Evolutionary conservation across 2,797 vertebrate species (phyloP), one percentile per base, ranked within the genome.

Genomic region (Todus mexicanus): DNA sequence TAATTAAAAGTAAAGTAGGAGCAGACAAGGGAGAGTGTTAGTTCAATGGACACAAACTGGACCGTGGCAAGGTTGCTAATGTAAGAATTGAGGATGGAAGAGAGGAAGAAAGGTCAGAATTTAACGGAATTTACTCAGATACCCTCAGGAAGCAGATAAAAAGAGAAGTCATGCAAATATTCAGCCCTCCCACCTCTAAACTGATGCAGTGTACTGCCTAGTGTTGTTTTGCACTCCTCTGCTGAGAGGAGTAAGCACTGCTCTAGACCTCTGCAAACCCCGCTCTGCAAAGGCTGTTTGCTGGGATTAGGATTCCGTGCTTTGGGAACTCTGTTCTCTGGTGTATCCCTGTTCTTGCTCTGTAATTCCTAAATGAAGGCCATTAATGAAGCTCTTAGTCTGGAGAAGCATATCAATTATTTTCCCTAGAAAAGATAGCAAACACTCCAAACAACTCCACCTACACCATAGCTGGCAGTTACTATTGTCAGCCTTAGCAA

Each of bases 401-500:
- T 65, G 60, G 11, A 72, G 78, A 89, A 72, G 22, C 11, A 38
- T 7, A 42, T 38, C 53, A 91, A 50, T 66, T 60, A 21, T 38
- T 64, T 87, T 76, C 65, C 27, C 33, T 77, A 50, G 48, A 50
- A 89, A 90, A 33, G 65, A 80, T 10, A 12, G 35, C 51, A 93
- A 85, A 85, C 23, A 26, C 27, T 51, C 54, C 25, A 56, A 79
- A 74, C 33, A 70, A 66, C 51, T 84, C 72, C 78, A 87, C 56
- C 88, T 82, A 79, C 88, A 38, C 56, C 15, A 1, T 63, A 89
- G 45, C 72, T 95, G 75, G 56, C 72, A 70, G 72, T 73, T 87
- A 51, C 56, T 92, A 80, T 82, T 85, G 85, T 85, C 75, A 92
- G 69, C 76, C 71, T 72, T 76, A 79, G 82, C 51, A 82, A 92